Evolutionary conservation across 1,140 invertebrate species (phyloP), one percentile per base, ranked within the genome.

Genomic region (Conus ventricosus): DNA sequence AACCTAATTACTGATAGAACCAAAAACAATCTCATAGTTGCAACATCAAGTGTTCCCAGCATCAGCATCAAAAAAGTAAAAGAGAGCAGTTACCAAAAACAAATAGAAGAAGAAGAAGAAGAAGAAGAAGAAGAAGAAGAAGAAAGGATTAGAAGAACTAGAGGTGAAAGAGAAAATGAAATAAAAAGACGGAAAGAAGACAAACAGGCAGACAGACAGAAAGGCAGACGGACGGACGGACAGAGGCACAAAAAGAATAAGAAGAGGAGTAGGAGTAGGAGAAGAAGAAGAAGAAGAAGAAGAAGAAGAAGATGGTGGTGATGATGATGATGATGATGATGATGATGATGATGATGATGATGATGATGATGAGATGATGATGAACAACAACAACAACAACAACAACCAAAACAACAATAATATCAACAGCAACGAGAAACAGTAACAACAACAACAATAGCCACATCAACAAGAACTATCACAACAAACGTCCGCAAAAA

Each of bases 41-140:
- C 39, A 39, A 39, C 39, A 39, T 39, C 39, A 39, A 39, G 39
- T 39, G 39, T 39, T 39, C 39, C 3, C 39, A 39, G 39, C 39
- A 39, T 39, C 39, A 39, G 39, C 39, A 39, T 39, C 39, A n/a
- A 80, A 2, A n/a, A 80, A 53, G 51, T 13, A 53, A 23, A 80
- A 80, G 78, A 80, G 23, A 53, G 51, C 10, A 53, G 51, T 39
- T 39, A 39, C 3, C 39, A 53, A 80, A 23, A 53, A 80, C 11
- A 80, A 80, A 23, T 13, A 5, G 78, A 80, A 80, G 78, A 80
- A 80, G 78, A 80, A 80, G 51, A 53, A 80, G 51, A 53, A n/a
- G 51, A 53, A n/a, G 51, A 53, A n/a, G 78, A 80, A n/a, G 78
- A 80, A n/a, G 78, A 80, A n/a, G 78, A 80, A 1, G 51, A 53